Conservation (phyloP, 2,888 invertebrate species). For the Drosophila nr. medialis region DNA sequence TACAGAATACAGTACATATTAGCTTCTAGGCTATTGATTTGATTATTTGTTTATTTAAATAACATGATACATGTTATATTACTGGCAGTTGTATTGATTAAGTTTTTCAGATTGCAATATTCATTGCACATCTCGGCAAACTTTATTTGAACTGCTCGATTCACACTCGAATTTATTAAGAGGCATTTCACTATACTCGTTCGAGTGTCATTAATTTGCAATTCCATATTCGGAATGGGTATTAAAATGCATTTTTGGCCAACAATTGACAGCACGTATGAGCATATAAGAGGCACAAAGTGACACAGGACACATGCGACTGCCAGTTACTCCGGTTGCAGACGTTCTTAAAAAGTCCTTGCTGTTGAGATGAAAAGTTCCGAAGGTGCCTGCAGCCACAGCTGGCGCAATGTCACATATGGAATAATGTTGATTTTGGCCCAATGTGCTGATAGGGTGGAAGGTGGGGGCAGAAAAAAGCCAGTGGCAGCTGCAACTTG, state of each 20-base stretch:
- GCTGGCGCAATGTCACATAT: constrained; percentile 49
- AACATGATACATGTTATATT: background rate
- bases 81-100: background rate
- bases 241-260: constrained; percentile 31
- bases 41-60: background rate
- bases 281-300: constrained; percentile 1
- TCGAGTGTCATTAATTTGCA: constrained; percentile 35
- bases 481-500: constrained; percentile 3
- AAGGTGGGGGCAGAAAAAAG: background rate
- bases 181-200: background rate
- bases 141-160: background rate
- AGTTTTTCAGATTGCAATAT: background rate
- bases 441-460: constrained; percentile 1
- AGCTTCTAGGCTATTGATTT: background rate
- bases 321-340: constrained; percentile 12
- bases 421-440: constrained; percentile 57
- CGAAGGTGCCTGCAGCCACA: constrained; percentile 28
- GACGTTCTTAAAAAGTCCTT: constrained; percentile 30
- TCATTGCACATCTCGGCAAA: background rate
- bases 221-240: constrained; percentile 42
- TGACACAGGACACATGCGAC: constrained; percentile 5
- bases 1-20: background rate
- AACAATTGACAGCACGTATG: constrained; percentile 30
- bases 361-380: constrained; percentile 35
- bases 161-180: background rate